Evolutionary conservation across 1,140 invertebrate genomes (phyloP), one percentile per base, ranked within the genome.

Genomic region (Dendroctonus ponderosae): DNA sequence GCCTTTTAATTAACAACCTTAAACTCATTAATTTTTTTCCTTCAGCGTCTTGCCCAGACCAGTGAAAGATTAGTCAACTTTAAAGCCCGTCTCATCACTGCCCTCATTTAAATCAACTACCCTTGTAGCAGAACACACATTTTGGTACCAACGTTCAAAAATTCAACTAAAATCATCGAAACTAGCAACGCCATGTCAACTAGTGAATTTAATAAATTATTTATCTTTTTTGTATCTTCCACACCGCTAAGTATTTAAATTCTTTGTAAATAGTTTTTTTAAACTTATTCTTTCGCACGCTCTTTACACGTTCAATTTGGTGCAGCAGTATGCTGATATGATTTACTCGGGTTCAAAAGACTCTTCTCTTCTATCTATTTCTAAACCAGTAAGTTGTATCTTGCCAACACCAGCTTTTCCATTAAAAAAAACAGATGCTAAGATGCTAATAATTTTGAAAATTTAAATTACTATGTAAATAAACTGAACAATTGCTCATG

Each of bases 21-120:
- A n/a, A n/a, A n/a, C n/a, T n/a, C n/a, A n/a, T n/a, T n/a, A n/a
- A n/a, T n/a, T 44, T 38, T 67, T 64, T 76, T 75, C 70, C 70
- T 74, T 84, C 83, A 90, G 84, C 89, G 91, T 75, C 83, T 92
- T 75, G 91, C 91, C 49, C 90, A 91, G 76, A 92, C 90, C 72
- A 92, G 90, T 78, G 91, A 93, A 80, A 86, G 90, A 79, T 89
- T 93, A 81, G 91, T 93, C 74, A 92, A 92, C 86, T 93, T 92
- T 87, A 93, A 92, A 82, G 91, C 91, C 74, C 86, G 90, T 84
- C 83, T 93, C 70, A 90, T 93, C 79, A 93, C 90, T 75, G 89
- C 90, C 64, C 87, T 92, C 79, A 92, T 93, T 79, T 92, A 91
- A 72, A 65, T 53, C 57, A 64, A 46, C 64, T 69, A 66, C 69